Evolutionary conservation across 2,113 vertebrate genomes (phyloP).

Genomic region (Cyprinus carpio): DNA sequence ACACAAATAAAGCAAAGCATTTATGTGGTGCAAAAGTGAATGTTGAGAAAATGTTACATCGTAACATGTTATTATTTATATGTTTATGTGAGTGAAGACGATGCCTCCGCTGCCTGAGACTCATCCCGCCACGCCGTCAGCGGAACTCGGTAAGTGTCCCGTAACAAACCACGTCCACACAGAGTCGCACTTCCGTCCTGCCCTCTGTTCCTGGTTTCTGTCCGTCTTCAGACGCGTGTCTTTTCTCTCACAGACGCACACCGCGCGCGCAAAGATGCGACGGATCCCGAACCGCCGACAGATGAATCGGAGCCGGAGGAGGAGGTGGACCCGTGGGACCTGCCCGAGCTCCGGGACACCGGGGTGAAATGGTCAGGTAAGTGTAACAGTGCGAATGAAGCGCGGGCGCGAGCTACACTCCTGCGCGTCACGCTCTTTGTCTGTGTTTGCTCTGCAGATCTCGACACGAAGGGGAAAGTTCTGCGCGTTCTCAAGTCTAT

Average conservation of each 20-base stretch:
- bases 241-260: background rate
- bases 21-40: no score
- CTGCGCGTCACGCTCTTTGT: conserved; percentile 46
- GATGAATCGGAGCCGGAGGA: no score
- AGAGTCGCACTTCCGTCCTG: background rate
- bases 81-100: conserved; percentile 62
- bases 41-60: background rate
- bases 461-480: conserved; percentile 83
- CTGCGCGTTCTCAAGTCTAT: conserved; percentile 75
- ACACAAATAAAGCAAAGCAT: no score
- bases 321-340: no score
- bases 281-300: conserved; percentile 72
- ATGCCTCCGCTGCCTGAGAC: conserved; percentile 88
- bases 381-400: no score
- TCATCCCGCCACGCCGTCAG: conserved; percentile 67
- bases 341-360: no score
- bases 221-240: background rate
- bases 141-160: conserved; percentile 57
- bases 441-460: conserved; percentile 75
- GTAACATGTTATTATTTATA: no score
- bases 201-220: background rate
- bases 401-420: no score
- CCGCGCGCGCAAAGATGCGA: conserved; percentile 62
- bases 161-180: background rate
- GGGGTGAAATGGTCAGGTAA: no score